phyloP scores from a whole-genome alignment of 1,140 invertebrate species.

The Phocides pigmalion region DNA sequence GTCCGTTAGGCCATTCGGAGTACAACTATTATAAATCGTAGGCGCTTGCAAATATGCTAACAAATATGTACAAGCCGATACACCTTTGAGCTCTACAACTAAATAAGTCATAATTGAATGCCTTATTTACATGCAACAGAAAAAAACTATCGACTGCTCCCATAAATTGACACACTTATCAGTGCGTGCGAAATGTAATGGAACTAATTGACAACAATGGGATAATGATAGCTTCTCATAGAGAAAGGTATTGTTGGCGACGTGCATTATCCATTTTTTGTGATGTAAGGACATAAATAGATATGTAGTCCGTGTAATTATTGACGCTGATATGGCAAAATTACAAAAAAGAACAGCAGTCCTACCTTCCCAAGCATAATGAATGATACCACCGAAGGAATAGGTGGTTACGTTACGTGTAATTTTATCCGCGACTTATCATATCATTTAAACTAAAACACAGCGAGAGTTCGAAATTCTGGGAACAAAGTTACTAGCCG shows the following conservation, averaged over 20 bases:
- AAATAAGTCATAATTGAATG: constrained; percentile 32
- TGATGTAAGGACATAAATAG: too few species aligned
- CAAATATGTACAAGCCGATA: constrained; percentile 26
- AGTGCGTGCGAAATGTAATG: constrained; percentile 29
- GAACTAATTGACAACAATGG: constrained; percentile 21
- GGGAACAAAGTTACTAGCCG: too few species aligned
- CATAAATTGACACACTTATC: constrained; percentile 34
- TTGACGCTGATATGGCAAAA: too few species aligned
- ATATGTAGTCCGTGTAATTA: too few species aligned
- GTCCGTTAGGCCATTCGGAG: constrained; percentile 37
- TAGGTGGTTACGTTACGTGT: too few species aligned
- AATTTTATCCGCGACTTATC: too few species aligned
- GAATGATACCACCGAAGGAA: too few species aligned
- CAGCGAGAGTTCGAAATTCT: too few species aligned
- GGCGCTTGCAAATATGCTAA: constrained; percentile 29
- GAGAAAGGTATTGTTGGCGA: constrained; percentile 10
- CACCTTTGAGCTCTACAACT: constrained; percentile 13
- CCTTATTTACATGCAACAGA: constrained; percentile 31
- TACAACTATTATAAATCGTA: constrained; percentile 29
- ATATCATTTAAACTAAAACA: too few species aligned
- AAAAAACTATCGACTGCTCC: constrained; percentile 28
- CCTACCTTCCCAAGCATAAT: too few species aligned
- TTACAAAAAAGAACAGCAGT: too few species aligned
- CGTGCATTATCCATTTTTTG: neutral
- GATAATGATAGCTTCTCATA: constrained; percentile 8